These are phyloP conservation scores for Petrocephalus microphthalmus DNA, from an alignment of 2,113 vertebrate species.

Conservation along the genomic window DNA sequence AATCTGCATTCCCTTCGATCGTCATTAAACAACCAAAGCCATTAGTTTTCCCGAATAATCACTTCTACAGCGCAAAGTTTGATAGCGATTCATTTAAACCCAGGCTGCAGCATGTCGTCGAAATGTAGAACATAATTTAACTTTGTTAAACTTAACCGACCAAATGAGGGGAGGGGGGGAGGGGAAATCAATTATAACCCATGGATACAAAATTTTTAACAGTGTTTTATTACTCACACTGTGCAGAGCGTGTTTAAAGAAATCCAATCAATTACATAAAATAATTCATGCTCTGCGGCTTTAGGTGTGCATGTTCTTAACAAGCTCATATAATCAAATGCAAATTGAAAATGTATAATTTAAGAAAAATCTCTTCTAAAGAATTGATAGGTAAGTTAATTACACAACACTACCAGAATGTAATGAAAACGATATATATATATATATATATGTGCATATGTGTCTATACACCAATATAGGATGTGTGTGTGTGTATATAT, in stretches of 20 bases:
- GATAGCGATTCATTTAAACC: not conserved
- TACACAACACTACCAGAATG: conserved; percentile 60
- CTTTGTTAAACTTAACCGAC: conserved; percentile 12
- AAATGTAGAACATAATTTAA: conserved; percentile 15
- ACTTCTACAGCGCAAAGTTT: not conserved
- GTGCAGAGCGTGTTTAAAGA: conserved; percentile 35
- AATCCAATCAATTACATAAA: conserved; percentile 45
- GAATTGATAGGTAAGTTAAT: conserved; percentile 79
- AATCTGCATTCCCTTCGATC: not conserved
- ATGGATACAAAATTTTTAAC: not conserved
- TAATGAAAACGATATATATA: conserved; percentile 56
- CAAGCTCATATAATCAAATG: conserved; percentile 46
- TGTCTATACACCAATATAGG: not conserved
- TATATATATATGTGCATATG: conserved; percentile 26
- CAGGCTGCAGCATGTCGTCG: not conserved
- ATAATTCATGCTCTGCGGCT: conserved; percentile 54
- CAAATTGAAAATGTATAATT: conserved; percentile 65
- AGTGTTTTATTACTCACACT: conserved; percentile 39
- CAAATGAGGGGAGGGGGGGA: not conserved
- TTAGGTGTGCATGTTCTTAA: conserved; percentile 46
- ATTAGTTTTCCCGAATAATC: not conserved
- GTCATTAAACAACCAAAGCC: not conserved
- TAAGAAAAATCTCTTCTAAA: conserved; percentile 76
- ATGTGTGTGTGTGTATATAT: too few relatives aligned
- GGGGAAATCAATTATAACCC: not conserved